A percentile compares a stretch with the other conserved stretches of the same genome.
phyloP scores from a whole-genome alignment of 2,888 invertebrate species.

The Aleiodes leptofemur region DNA sequence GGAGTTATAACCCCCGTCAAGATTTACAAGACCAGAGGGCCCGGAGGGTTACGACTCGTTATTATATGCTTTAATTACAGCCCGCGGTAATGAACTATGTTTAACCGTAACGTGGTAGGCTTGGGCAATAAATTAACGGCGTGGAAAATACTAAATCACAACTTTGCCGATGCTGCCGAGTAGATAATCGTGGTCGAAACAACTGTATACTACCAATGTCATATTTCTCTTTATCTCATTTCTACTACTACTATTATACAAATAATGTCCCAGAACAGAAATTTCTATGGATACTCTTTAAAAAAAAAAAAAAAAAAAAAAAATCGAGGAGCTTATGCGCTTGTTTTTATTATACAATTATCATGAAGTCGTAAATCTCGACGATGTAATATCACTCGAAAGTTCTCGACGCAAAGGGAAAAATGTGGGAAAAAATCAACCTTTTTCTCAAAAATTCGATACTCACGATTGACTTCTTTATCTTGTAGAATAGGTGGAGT shows the following conservation, averaged over 20 bases:
- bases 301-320: too few species aligned
- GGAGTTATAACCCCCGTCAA: conserved; percentile 60
- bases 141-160: conserved; percentile 74
- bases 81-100: conserved; percentile 73
- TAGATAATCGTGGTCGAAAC: conserved; percentile 72
- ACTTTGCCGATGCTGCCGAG: conserved; percentile 74
- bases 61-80: conserved; percentile 74
- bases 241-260: conserved; percentile 47
- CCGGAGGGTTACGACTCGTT: conserved; percentile 72
- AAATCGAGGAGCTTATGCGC: too few species aligned
- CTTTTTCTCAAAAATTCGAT: too few species aligned
- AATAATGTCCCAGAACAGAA: conserved; percentile 3
- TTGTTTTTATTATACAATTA: too few species aligned
- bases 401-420: too few species aligned
- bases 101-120: conserved; percentile 74
- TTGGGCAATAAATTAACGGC: conserved; percentile 72
- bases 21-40: conserved; percentile 71
- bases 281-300: too few species aligned
- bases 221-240: conserved; percentile 44
- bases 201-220: conserved; percentile 63
- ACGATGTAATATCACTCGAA: too few species aligned
- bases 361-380: too few species aligned
- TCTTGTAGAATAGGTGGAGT: background rate
- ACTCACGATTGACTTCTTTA: background rate
- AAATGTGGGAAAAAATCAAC: too few species aligned